Evolutionary conservation across 1,140 invertebrate species (phyloP), one percentile per base, ranked within the genome.

Genomic region (Psilanteris sp.): DNA sequence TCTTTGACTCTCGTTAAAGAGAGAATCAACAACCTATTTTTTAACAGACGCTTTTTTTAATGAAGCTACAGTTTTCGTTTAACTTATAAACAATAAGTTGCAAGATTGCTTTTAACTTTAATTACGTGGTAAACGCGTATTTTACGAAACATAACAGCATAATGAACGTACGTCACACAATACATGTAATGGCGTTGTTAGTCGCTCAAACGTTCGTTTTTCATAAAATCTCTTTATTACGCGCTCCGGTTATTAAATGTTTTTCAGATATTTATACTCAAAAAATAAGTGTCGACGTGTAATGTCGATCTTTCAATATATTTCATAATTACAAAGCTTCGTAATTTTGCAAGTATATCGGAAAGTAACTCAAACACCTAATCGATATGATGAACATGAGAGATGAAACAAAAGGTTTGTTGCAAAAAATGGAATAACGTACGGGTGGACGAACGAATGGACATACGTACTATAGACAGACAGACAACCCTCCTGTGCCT

Each of bases 351-450:
- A 20, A 71, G 37, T 24, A 41, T 67, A 50, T 5, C 43, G 34
- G 54, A 71, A 31, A 54, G 46, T 55, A 44, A 59, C 54, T 59
- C 43, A 22, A 57, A 59, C 54, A 46, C 39, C 46, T 71, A 72
- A 72, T 72, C 68, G 68, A 72, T 72, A 62, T 62, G 68, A 72
- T 72, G 57, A 72, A 72, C 68, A 62, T 36, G 55, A 36, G 29
- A 57, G 57, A 62, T 57, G 57, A 27, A 64, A 72, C 57, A 72
- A 72, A 72, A 72, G 68, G 68, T 64, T 54, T 57, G 57, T 55
- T 55, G 68, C 55, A 54, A 72, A 62, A 72, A 62, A 71, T 71
- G 48, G 46, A 71, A 71, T 71, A 71, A 71, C 67, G 67, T 48
- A 55, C 68, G 68, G 57, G 39, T 50, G 68, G 68, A 55, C 57